phyloP scores from a whole-genome alignment of 2,113 vertebrate species.

The Phaethornis superciliosus region DNA sequence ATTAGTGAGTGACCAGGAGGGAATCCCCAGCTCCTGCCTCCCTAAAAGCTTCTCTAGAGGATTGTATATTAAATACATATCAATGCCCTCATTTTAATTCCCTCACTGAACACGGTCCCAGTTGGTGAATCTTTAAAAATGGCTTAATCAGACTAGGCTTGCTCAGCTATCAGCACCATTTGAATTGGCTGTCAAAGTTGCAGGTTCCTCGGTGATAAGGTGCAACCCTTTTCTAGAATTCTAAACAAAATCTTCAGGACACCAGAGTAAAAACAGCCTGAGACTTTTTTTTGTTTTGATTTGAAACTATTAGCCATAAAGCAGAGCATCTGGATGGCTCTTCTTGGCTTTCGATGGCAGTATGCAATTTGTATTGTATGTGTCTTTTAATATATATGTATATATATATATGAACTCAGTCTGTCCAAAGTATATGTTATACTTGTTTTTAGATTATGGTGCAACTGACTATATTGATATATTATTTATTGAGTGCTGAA shows the following conservation, averaged over 20 bases:
- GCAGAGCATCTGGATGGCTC: conserved; percentile 56
- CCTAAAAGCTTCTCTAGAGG: not conserved
- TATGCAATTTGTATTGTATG: conserved; percentile 76
- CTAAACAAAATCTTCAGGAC: conserved; percentile 36
- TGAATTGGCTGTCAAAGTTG: conserved; percentile 40
- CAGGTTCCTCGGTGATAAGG: conserved; percentile 37
- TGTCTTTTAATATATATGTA: conserved; percentile 70
- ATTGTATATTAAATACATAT: not conserved
- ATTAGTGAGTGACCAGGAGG: not conserved
- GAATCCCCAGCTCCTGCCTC: not conserved
- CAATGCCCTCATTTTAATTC: not conserved
- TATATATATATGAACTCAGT: conserved; percentile 71
- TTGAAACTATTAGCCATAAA: conserved; percentile 64
- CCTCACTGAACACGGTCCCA: not conserved
- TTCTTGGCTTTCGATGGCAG: conserved; percentile 68
- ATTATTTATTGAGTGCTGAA: conserved; percentile 85
- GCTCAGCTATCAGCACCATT: conserved; percentile 58
- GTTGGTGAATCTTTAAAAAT: conserved; percentile 43
- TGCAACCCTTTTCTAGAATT: conserved; percentile 15
- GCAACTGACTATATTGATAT: conserved; percentile 81
- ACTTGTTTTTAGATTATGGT: conserved; percentile 81
- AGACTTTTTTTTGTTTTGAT: conserved; percentile 41
- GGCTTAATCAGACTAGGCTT: conserved; percentile 73
- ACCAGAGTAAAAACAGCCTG: conserved; percentile 55
- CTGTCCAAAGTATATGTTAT: conserved; percentile 75